Percentiles rank a stretch among this genome's conserved stretches.
Conservation (phyloP, 2,888 invertebrate species). For the Campopleginae sp. region DNA sequence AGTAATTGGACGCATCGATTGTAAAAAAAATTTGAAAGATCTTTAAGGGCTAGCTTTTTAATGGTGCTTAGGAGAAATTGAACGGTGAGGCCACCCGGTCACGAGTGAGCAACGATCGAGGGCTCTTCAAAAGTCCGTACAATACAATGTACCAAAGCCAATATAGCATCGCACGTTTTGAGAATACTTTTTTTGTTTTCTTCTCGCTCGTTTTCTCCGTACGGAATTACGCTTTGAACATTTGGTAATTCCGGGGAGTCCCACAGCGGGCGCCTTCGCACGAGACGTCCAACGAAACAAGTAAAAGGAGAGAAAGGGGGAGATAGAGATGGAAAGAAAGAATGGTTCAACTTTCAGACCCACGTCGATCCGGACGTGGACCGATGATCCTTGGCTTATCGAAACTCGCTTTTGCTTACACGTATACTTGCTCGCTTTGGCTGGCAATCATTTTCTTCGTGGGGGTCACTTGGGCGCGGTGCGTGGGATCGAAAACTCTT, state of each 20-base stretch:
- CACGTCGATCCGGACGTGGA: conserved; percentile 69
- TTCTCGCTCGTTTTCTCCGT: conserved; percentile 46
- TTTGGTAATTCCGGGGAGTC: conserved; percentile 67
- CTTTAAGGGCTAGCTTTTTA: neutral
- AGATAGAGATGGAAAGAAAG: conserved; percentile 7
- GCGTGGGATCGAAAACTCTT: conserved; percentile 62
- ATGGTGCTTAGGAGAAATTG: conserved; percentile 10
- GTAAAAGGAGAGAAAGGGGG: conserved; percentile 3
- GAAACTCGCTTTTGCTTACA: conserved; percentile 56
- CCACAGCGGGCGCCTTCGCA: conserved; percentile 51
- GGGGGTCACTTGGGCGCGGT: conserved; percentile 74
- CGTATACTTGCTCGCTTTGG: conserved; percentile 47
- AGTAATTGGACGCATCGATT: neutral
- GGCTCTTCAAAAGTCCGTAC: neutral
- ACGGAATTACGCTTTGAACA: conserved; percentile 59
- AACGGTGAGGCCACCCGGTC: neutral
- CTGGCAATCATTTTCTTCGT: conserved; percentile 75
- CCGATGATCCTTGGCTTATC: conserved; percentile 68
- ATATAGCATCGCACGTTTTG: conserved; percentile 30
- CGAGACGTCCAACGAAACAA: conserved; percentile 40
- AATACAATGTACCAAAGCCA: conserved; percentile 20
- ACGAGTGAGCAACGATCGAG: conserved; percentile 17
- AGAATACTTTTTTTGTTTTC: conserved; percentile 6
- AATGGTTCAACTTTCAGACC: conserved; percentile 64
- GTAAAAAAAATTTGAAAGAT: neutral